Evolutionary conservation across 2,113 vertebrate genomes (phyloP).

Genomic region (Miniopterus natalensis): DNA sequence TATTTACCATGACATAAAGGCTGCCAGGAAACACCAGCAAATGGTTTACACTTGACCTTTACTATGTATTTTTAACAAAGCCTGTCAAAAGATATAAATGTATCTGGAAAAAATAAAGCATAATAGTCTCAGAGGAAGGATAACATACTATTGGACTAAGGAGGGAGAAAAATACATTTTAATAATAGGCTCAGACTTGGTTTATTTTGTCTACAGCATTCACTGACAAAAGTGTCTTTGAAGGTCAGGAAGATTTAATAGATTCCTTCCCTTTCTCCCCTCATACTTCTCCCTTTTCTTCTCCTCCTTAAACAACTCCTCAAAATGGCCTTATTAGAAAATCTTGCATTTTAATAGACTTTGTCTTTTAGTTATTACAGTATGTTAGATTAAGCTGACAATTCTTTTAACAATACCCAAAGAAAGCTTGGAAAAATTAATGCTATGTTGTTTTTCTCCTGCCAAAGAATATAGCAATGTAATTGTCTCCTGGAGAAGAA

Average conservation of each 20-base stretch:
- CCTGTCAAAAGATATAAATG: conserved; percentile 71
- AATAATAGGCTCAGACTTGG: conserved; percentile 68
- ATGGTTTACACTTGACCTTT: conserved; percentile 76
- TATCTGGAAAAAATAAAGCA: conserved; percentile 47
- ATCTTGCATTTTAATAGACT: conserved; percentile 73
- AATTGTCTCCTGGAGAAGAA: conserved; percentile 74
- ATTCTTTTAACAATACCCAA: conserved; percentile 74
- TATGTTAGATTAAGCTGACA: conserved; percentile 72
- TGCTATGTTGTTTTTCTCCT: conserved; percentile 71
- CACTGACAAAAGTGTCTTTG: conserved; percentile 42
- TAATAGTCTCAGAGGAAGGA: conserved; percentile 55
- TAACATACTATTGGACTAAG: conserved; percentile 62
- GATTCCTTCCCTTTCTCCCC: conserved; percentile 50
- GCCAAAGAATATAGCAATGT: conserved; percentile 72
- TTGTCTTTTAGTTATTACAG: conserved; percentile 73
- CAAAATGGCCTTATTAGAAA: conserved; percentile 71
- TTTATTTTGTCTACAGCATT: conserved; percentile 73
- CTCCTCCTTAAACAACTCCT: conserved; percentile 51
- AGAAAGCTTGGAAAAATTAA: conserved; percentile 75
- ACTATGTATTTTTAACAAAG: conserved; percentile 69
- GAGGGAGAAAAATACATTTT: conserved; percentile 59
- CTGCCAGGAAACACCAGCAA: conserved; percentile 68
- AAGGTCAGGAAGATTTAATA: conserved; percentile 72
- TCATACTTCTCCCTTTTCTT: conserved; percentile 29
- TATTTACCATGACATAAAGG: conserved; percentile 64